Evolutionary conservation across 2,113 vertebrate genomes (phyloP).

Genomic region (Lophochroa leadbeateri): DNA sequence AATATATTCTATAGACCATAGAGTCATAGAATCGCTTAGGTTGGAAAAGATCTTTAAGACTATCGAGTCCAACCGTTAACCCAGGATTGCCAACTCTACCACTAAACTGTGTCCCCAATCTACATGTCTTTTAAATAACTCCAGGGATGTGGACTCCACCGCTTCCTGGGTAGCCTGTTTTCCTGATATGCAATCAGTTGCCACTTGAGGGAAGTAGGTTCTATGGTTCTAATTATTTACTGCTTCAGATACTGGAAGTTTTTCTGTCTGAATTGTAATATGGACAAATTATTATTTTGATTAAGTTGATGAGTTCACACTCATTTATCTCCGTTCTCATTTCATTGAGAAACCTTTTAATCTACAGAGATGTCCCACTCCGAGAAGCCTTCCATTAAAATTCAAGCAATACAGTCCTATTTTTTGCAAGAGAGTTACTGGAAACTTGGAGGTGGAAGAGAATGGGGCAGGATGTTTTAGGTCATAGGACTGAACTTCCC

Average conservation of each 20-base stretch:
- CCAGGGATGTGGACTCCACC: neutral
- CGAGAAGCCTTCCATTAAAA: neutral
- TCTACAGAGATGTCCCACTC: neutral
- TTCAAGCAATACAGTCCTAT: neutral
- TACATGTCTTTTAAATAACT: neutral
- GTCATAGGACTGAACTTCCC: neutral
- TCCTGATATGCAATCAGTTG: neutral
- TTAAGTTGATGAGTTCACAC: conserved; percentile 2
- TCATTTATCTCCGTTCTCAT: neutral
- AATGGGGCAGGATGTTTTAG: neutral
- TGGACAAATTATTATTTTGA: conserved; percentile 22
- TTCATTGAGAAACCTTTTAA: neutral
- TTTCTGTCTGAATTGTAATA: neutral
- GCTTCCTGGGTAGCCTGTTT: neutral
- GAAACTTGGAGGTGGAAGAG: neutral
- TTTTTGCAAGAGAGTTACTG: neutral
- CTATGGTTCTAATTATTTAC: neutral
- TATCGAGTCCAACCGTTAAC: neutral
- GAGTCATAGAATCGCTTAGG: neutral
- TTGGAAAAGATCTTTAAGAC: neutral
- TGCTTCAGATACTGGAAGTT: neutral
- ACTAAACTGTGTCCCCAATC: neutral
- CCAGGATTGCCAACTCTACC: neutral
- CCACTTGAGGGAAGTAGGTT: neutral
- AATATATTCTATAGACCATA: neutral